Base-by-base conservation (phyloP, 2,113 vertebrate genomes). In the Platysteira castanea region DNA sequence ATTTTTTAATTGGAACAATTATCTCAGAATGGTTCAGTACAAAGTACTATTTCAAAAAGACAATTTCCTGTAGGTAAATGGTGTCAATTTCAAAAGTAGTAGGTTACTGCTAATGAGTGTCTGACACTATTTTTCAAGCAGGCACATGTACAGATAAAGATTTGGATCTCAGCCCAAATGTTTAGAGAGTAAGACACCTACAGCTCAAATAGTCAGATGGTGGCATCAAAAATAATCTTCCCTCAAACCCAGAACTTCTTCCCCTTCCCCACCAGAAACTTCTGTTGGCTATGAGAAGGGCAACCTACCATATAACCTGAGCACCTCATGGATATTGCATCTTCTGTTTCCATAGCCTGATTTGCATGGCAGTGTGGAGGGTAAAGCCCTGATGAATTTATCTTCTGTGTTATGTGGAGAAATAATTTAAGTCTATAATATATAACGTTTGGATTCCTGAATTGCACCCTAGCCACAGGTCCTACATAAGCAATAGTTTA, bases 1-100 rank as follows among this genome's bases (percentile, higher is more conserved):
- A 92, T 93, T 92, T 96, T 92, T 96, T 96, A 96, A 94, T 92
- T 96, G 83, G 73, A 78, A 87, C 95, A 95, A 95, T 97, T 97
- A 97, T 94, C 88, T 93, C 88, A 75, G 69, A 93, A 93, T 46
- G 69, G 73, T 69, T 92, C 79, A 75, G 79, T 73, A 75, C 42
- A 16, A 90, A 89, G 80, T 64, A 33, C 37, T 73, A 35, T 92
- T 96, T 94, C 71, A 92, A 93, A 93, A 93, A 96, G 70, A 74
- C 87, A 94, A 90, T 95, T 96, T 96, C 92, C 96, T 96, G 73
- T 65, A 93, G 86, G 90, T 90, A 96, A 93, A 96, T 79, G 80
- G 52, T 90, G 93, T 93, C 92, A 71, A 56, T 93, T 95, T 86
- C 76, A 84, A 81, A 95, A 95, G 90, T 93, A 96, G 80, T 59